A percentile compares a stretch with the other conserved stretches of the same genome.
phyloP scores from a whole-genome alignment of 2,113 vertebrate genomes.

The Zosterops pallidus region DNA sequence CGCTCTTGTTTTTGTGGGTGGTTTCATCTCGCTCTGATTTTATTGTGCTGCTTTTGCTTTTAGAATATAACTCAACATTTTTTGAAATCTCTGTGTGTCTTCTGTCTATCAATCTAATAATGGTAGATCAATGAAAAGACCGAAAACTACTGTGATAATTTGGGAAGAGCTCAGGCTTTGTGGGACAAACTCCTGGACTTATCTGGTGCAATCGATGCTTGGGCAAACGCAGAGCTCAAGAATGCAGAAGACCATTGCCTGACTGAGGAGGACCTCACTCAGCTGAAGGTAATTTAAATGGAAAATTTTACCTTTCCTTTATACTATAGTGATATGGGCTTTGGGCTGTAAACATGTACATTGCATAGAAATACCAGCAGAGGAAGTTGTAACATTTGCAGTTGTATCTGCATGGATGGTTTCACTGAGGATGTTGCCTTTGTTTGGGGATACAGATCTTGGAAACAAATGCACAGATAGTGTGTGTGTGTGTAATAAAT shows the following conservation, averaged over 20 bases:
- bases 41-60: background rate
- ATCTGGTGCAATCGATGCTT: slow-evolving; percentile 78
- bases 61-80: background rate
- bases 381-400: background rate
- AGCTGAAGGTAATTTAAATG: slow-evolving; percentile 77
- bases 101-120: background rate
- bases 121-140: slow-evolving; percentile 91
- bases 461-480: background rate
- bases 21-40: background rate
- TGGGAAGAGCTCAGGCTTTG: slow-evolving; percentile 84
- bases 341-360: background rate
- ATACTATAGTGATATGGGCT: rapidly evolving
- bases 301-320: background rate
- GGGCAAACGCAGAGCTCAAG: slow-evolving; percentile 76
- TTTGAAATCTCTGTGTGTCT: background rate
- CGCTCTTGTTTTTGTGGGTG: background rate
- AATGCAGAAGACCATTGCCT: slow-evolving; percentile 71
- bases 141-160: slow-evolving; percentile 84
- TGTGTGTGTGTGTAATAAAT: rapidly evolving
- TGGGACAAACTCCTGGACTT: slow-evolving; percentile 91
- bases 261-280: slow-evolving; percentile 74
- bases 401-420: background rate
- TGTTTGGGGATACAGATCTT: background rate
- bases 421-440: background rate
- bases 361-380: background rate